A percentile compares a stretch with the other conserved stretches of the same genome.
Evolutionary conservation across 2,888 invertebrate genomes (phyloP).

Genomic region (Asteroscopus sphinx): DNA sequence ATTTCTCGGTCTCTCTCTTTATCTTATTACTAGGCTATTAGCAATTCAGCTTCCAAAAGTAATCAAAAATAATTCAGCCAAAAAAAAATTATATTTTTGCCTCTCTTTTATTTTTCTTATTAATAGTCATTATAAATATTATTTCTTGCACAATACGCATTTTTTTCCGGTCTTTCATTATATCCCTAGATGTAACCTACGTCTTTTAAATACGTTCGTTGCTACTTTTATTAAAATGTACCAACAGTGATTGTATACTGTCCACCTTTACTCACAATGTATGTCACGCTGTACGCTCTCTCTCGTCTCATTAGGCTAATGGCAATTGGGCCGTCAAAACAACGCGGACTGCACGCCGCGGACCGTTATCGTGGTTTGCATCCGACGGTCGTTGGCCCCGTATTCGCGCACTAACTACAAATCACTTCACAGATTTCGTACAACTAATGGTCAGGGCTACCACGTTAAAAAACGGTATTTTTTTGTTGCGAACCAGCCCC

Average conservation of each 20-base stretch:
- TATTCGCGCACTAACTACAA: slow-evolving; percentile 77
- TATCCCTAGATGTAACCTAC: no score
- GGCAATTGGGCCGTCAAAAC: slow-evolving; percentile 74
- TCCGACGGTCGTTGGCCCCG: slow-evolving; percentile 80
- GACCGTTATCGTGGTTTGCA: slow-evolving; percentile 78
- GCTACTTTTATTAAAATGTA: slow-evolving; percentile 11
- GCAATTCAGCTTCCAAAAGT: no score
- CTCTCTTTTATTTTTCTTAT: no score
- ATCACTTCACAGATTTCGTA: slow-evolving; percentile 81
- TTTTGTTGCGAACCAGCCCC: no score
- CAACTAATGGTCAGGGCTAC: slow-evolving; percentile 71
- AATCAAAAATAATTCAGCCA: no score
- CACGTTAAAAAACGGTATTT: slow-evolving; percentile 23
- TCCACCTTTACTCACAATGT: slow-evolving; percentile 45
- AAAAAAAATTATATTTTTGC: no score
- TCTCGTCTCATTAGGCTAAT: slow-evolving; percentile 68
- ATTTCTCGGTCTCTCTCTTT: no score
- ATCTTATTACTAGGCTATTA: no score
- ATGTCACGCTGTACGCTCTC: slow-evolving; percentile 45
- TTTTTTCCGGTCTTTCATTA: no score
- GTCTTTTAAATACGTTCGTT: no score
- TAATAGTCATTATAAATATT: no score
- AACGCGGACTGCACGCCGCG: slow-evolving; percentile 69
- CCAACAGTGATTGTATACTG: slow-evolving; percentile 29
- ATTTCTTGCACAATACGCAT: no score